Base-by-base conservation (phyloP, 2,797 vertebrate species). In the Hoplostethus mediterraneus region DNA sequence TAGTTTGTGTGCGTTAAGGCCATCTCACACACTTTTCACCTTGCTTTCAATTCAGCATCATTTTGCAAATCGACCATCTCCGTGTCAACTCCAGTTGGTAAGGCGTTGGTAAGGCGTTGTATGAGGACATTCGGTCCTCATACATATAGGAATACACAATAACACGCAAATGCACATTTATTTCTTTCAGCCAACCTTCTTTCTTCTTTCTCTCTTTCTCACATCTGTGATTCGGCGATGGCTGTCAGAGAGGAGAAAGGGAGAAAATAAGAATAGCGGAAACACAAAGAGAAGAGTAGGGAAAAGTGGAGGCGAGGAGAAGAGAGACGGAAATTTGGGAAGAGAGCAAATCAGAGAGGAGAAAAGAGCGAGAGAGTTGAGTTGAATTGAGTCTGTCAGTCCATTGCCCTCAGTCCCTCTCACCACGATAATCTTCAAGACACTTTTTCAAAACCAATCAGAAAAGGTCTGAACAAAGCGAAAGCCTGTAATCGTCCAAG, bases 361-460 rank as follows among this genome's bases (percentile, higher is more conserved):
- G 47, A 48, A 6, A 48, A 48, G 47, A 48, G 14, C 47, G 6
- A 5, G 3, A 6, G 14, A 44, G 11, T 10, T 9, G 13, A 44
- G 42, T 44, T 17, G 0, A n/a, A 13, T 44, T 9, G 16, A n/a
- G 47, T 49, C 5, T 4, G 7, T 17, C 14, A n/a, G 45, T 16
- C 14, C 4, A 25, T 9, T 51, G 17, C 9, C 11, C 3, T 49
- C 51, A 25, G 16, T 14, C 51, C 17, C 13, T 61, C 28, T 73
- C 16, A 70, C 52, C 16, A 30, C 12, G 30, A 17, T 53, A 67
- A 80, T 68, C 51, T 25, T 11, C 25, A 42, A 40, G 73, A 58
- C 28, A 66, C 25, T 28, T 71, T 63, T 66, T 53, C 10, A 25
- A 31, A 73, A 13, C n/a, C 38, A 67, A 67, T 66, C 33, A 70